phyloP scores from a whole-genome alignment of 64 coral and sea anemone genomes.

The Catalaphyllia jardinei region DNA sequence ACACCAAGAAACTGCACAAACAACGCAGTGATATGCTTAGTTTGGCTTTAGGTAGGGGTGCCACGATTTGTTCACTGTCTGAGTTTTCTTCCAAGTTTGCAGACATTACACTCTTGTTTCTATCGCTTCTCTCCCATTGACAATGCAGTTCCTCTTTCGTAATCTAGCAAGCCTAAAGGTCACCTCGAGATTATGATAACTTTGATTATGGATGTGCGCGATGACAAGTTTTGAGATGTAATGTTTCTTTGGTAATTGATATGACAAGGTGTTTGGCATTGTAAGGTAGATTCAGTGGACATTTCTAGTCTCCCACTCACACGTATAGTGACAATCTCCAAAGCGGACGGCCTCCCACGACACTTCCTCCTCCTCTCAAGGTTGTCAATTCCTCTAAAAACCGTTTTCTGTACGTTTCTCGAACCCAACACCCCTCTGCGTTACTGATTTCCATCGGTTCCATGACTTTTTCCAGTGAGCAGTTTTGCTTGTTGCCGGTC shows the following conservation, averaged over 20 bases:
- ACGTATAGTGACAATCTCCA: conserved; percentile 7
- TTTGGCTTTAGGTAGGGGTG: conserved; percentile 35
- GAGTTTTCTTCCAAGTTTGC: conserved; percentile 14
- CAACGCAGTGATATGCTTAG: conserved; percentile 1
- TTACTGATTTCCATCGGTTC: conserved; percentile 20
- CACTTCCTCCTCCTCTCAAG: not conserved
- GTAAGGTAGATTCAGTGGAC: not conserved
- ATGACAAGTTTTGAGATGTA: conserved; percentile 21
- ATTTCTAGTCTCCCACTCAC: conserved; percentile 20
- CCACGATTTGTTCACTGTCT: conserved; percentile 32
- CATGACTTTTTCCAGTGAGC: not conserved
- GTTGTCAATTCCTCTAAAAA: not conserved
- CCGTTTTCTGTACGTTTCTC: not conserved
- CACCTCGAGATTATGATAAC: not conserved
- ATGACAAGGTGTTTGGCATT: conserved; percentile 31
- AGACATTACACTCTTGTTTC: conserved; percentile 19
- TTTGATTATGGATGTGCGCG: not conserved
- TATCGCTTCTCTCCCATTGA: conserved; percentile 33
- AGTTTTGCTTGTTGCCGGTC: not conserved
- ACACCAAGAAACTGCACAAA: no score
- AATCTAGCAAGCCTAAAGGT: conserved; percentile 35
- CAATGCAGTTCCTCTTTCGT: conserved; percentile 33
- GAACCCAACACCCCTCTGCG: conserved; percentile 43
- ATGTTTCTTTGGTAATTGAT: conserved; percentile 42
- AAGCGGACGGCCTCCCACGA: not conserved